Percentiles rank a stretch among this genome's conserved stretches.
Conservation (phyloP, 1,140 invertebrate genomes). For the Cydia amplana region DNA sequence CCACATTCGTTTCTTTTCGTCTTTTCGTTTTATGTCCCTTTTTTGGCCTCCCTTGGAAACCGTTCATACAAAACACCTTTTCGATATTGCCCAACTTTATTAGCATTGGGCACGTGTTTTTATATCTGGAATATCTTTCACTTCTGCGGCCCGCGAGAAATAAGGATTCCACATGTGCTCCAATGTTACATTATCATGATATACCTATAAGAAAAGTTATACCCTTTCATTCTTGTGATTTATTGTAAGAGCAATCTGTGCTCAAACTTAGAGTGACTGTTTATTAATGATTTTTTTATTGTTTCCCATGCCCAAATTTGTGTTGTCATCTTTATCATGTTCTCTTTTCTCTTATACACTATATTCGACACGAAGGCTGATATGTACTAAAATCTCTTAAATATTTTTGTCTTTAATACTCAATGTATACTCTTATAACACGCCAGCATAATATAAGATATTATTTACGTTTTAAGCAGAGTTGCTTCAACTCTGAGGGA, state of each 20-base stretch:
- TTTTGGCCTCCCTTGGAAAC: slow-evolving; percentile 68
- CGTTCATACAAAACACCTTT: slow-evolving; percentile 77
- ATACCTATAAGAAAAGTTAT: slow-evolving; percentile 53
- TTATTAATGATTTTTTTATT: slow-evolving; percentile 32
- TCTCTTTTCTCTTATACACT: too few species aligned
- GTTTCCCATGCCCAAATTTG: background rate
- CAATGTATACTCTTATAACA: background rate
- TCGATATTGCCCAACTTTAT: slow-evolving; percentile 76
- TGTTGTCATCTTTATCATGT: too few species aligned
- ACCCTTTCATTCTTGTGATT: slow-evolving; percentile 50
- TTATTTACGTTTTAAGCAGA: slow-evolving; percentile 56
- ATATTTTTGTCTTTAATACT: background rate
- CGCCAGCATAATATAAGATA: slow-evolving; percentile 49
- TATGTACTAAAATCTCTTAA: too few species aligned
- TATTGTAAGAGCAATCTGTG: slow-evolving; percentile 44
- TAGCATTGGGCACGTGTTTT: slow-evolving; percentile 74
- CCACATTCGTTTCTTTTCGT: slow-evolving; percentile 73
- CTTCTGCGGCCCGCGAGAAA: slow-evolving; percentile 58
- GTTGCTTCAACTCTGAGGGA: slow-evolving; percentile 42
- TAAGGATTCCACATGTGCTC: slow-evolving; percentile 60
- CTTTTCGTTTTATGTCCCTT: slow-evolving; percentile 68
- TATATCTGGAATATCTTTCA: slow-evolving; percentile 71
- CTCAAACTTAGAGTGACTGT: slow-evolving; percentile 42
- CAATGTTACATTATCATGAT: slow-evolving; percentile 48
- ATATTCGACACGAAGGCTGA: too few species aligned